These are phyloP conservation scores for Solenopsis fugax DNA, from an alignment of 1,140 invertebrate species.

Conservation along the genomic window DNA sequence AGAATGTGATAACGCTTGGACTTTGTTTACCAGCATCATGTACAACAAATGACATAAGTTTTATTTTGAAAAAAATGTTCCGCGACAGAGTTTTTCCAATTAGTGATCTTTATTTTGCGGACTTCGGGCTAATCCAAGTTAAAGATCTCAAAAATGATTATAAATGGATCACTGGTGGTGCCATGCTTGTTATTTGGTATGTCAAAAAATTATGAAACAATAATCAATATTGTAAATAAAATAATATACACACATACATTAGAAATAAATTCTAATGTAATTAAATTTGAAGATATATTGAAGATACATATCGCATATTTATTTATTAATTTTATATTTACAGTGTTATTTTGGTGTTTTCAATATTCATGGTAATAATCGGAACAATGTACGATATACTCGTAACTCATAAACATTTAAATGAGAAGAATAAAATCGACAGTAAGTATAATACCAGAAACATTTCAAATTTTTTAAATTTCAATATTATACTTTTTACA, in stretches of 20 bases:
- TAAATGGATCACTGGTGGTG: slow-evolving; percentile 71
- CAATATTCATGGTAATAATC: slow-evolving; percentile 61
- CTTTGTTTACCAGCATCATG: slow-evolving; percentile 83
- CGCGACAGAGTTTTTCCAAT: slow-evolving; percentile 73
- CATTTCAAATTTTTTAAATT: not conserved
- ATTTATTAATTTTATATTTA: slow-evolving; percentile 27
- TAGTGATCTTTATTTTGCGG: slow-evolving; percentile 74
- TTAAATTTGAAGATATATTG: not conserved
- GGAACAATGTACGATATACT: slow-evolving; percentile 80
- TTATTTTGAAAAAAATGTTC: slow-evolving; percentile 77
- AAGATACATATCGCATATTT: not conserved
- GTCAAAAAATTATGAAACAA: slow-evolving; percentile 38
- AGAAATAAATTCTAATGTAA: not conserved
- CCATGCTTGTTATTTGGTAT: slow-evolving; percentile 63
- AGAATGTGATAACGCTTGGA: slow-evolving; percentile 82
- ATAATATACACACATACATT: not conserved
- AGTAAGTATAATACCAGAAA: slow-evolving; percentile 43
- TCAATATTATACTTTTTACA: not conserved
- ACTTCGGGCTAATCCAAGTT: slow-evolving; percentile 79
- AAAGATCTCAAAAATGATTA: slow-evolving; percentile 76
- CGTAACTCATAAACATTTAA: slow-evolving; percentile 69
- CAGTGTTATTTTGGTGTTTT: slow-evolving; percentile 68
- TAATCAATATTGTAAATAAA: slow-evolving; percentile 1
- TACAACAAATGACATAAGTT: slow-evolving; percentile 69
- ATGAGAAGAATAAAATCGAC: slow-evolving; percentile 70